Percentiles rank a stretch among this genome's conserved stretches.
Evolutionary conservation across 2,113 vertebrate genomes (phyloP).

Genomic region (Polyodon spathula): DNA sequence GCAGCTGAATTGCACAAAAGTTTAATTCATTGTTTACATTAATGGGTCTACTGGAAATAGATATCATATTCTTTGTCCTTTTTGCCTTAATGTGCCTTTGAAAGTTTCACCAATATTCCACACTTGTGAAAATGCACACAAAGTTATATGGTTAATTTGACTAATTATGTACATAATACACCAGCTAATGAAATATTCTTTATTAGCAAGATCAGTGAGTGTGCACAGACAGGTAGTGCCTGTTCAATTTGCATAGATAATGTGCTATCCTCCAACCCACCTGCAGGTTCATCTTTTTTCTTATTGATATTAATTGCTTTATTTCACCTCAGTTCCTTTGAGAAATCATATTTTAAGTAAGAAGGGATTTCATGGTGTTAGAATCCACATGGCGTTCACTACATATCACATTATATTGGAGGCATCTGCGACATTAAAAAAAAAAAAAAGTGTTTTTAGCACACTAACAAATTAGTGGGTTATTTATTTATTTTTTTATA

Average conservation of each 20-base stretch:
- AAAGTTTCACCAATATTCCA: no score
- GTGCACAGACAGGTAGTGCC: not conserved
- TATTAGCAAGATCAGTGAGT: not conserved
- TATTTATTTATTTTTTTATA: no score
- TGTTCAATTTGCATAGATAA: conserved; percentile 9
- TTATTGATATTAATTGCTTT: conserved; percentile 12
- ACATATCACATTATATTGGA: conserved; percentile 24
- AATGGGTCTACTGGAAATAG: no score
- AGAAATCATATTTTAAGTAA: conserved; percentile 21
- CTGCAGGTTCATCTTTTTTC: not conserved
- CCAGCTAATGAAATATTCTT: not conserved
- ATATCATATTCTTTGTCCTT: no score
- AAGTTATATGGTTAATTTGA: no score
- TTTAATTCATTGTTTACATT: no score
- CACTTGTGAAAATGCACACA: no score
- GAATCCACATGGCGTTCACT: conserved; percentile 18
- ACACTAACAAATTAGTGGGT: not conserved
- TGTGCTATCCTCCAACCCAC: not conserved
- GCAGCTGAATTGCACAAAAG: no score
- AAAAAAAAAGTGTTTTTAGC: not conserved
- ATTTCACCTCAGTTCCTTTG: conserved; percentile 10
- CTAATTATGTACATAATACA: no score
- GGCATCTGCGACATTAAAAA: conserved; percentile 18
- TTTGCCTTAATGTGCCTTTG: no score
- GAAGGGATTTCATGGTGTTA: conserved; percentile 22